Conservation (phyloP, 1,140 invertebrate genomes). For the Ctenoplectra terminalis region DNA sequence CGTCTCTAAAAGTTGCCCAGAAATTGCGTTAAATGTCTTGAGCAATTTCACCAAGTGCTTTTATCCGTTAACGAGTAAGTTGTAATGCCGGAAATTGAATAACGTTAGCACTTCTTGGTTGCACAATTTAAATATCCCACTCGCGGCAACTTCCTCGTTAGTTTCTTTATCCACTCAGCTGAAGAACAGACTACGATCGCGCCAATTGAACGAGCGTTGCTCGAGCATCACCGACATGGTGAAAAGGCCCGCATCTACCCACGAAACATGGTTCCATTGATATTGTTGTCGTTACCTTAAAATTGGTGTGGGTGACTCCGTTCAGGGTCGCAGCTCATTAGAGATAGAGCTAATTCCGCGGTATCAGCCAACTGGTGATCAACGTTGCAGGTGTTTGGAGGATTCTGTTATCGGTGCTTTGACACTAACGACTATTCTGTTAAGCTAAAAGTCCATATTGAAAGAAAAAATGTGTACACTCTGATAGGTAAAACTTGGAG, state of each 20-base stretch:
- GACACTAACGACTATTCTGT: background rate
- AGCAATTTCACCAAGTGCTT: constrained; percentile 31
- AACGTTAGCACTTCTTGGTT: constrained; percentile 1
- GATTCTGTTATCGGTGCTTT: constrained; percentile 33
- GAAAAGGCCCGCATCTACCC: constrained; percentile 14
- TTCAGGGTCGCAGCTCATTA: constrained; percentile 44
- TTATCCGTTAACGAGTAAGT: constrained; percentile 41
- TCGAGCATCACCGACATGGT: background rate
- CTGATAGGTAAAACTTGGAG: too few relatives aligned
- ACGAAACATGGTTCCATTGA: background rate
- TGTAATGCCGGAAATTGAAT: constrained; percentile 21
- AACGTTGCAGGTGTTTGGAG: constrained; percentile 32
- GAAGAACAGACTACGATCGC: background rate
- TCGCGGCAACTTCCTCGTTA: background rate
- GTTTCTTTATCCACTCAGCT: background rate
- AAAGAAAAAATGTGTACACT: too few relatives aligned
- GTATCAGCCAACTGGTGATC: constrained; percentile 34
- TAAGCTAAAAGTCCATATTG: background rate
- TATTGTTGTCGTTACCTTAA: background rate
- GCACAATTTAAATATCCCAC: constrained; percentile 19
- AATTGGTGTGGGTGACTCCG: constrained; percentile 5
- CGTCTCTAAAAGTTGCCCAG: constrained; percentile 29
- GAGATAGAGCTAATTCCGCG: constrained; percentile 42
- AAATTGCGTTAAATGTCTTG: constrained; percentile 32
- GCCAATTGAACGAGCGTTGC: background rate